Percentiles rank a stretch among this genome's conserved stretches.
Conservation (phyloP, 2,113 vertebrate genomes). For the Apus apus region DNA sequence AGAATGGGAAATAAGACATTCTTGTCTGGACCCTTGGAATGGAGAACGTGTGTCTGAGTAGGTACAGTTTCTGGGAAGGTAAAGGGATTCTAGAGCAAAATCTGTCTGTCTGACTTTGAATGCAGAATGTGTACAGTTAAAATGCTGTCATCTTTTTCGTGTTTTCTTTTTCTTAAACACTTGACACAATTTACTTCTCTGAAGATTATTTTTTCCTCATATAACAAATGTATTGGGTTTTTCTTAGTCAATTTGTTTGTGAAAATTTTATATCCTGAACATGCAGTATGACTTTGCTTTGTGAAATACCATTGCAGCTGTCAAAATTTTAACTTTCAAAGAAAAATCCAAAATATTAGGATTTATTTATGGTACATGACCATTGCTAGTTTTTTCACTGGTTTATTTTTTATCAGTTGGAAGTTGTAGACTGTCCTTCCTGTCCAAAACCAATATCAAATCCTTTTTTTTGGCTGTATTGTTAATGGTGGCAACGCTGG, state of each 20-base stretch:
- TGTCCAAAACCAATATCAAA: background rate
- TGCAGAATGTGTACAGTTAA: background rate
- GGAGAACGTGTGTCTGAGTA: background rate
- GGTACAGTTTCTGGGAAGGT: background rate
- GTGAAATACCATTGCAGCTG: background rate
- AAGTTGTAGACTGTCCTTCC: background rate
- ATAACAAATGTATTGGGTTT: background rate
- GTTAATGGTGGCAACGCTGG: background rate
- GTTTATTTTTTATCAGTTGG: background rate
- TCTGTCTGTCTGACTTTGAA: background rate
- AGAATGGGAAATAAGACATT: background rate
- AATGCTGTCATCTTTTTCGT: background rate
- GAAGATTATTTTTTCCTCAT: background rate
- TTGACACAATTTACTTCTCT: background rate
- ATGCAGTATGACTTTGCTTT: background rate
- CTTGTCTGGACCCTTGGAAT: background rate
- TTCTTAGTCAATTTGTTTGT: background rate
- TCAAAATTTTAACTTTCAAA: background rate
- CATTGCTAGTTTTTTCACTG: background rate
- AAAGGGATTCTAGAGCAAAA: background rate
- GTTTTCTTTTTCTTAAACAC: background rate
- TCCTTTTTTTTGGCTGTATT: background rate
- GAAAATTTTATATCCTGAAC: background rate
- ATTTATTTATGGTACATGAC: background rate
- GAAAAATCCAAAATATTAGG: background rate